Percentiles rank a stretch among this genome's conserved stretches.
Evolutionary conservation across 2,888 invertebrate species (phyloP).

Genomic region (Notodonta dromedarius): DNA sequence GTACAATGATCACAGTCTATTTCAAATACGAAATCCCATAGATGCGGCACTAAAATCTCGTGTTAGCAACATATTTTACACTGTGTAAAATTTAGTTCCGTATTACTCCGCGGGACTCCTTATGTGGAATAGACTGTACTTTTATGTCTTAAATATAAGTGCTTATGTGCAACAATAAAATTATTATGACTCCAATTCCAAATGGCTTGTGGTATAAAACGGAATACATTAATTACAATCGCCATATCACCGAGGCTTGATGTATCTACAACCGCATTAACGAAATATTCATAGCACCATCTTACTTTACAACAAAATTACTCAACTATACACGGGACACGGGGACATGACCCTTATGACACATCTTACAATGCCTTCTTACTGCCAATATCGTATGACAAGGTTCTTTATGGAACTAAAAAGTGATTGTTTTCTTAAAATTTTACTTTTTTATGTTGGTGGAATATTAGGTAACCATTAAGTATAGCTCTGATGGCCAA

Average conservation of each 20-base stretch:
- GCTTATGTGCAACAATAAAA: conserved; percentile 24
- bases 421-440: too few relatives aligned
- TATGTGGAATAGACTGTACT: not conserved
- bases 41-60: too few relatives aligned
- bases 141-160: conserved; percentile 15
- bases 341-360: not conserved
- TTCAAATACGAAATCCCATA: too few relatives aligned
- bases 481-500: too few relatives aligned
- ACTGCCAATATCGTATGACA: too few relatives aligned
- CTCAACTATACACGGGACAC: not conserved
- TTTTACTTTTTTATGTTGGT: too few relatives aligned
- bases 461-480: too few relatives aligned
- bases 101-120: too few relatives aligned
- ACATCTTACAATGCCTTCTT: not conserved
- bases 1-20: too few relatives aligned
- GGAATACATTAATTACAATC: conserved; percentile 25
- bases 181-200: conserved; percentile 46
- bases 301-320: conserved; percentile 36
- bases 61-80: too few relatives aligned
- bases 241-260: conserved; percentile 18
- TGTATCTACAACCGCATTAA: conserved; percentile 45
- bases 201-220: conserved; percentile 36
- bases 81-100: too few relatives aligned
- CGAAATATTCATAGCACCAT: conserved; percentile 70
- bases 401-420: too few relatives aligned